Conservation (phyloP, 1,140 invertebrate genomes). For the Catajapyx aquilonaris region DNA sequence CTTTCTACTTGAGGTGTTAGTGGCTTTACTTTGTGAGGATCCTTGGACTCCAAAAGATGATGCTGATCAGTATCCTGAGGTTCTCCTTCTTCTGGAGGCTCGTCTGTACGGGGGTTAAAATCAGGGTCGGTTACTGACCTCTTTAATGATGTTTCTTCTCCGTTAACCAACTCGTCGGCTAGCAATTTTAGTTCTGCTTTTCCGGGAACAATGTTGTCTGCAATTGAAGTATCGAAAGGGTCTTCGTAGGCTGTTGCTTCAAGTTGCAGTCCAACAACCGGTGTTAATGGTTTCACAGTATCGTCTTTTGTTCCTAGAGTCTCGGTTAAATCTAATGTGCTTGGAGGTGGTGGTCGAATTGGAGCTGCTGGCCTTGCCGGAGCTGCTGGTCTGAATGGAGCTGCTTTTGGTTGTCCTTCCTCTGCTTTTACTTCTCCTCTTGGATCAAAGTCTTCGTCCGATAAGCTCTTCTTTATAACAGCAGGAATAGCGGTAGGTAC, state of each 20-base stretch:
- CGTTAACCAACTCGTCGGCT: conserved; percentile 9
- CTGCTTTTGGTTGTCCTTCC: neutral
- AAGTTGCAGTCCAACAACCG: neutral
- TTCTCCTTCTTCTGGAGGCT: conserved; percentile 3
- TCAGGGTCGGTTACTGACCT: conserved; percentile 5
- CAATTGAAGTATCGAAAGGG: conserved; percentile 13
- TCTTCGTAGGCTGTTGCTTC: conserved; percentile 6
- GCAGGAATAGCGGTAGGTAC: no score
- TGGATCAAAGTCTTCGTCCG: conserved; percentile 11
- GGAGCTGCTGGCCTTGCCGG: conserved; percentile 24
- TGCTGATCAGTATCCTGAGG: no score
- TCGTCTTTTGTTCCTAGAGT: no score
- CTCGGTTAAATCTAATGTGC: no score
- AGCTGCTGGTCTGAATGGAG: conserved; percentile 7
- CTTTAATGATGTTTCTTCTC: neutral
- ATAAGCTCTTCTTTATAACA: conserved; percentile 7
- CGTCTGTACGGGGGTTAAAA: conserved; percentile 4
- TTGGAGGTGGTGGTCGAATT: no score
- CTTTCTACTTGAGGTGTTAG: conserved; percentile 1
- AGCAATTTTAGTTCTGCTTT: conserved; percentile 11
- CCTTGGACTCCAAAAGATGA: no score
- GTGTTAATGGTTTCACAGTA: conserved; percentile 2
- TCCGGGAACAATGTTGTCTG: conserved; percentile 5
- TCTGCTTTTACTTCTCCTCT: conserved; percentile 1
- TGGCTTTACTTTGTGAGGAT: no score